Evolutionary conservation across 2,113 vertebrate species (phyloP), one percentile per base, ranked within the genome.

Genomic region (Lasiurus cinereus): DNA sequence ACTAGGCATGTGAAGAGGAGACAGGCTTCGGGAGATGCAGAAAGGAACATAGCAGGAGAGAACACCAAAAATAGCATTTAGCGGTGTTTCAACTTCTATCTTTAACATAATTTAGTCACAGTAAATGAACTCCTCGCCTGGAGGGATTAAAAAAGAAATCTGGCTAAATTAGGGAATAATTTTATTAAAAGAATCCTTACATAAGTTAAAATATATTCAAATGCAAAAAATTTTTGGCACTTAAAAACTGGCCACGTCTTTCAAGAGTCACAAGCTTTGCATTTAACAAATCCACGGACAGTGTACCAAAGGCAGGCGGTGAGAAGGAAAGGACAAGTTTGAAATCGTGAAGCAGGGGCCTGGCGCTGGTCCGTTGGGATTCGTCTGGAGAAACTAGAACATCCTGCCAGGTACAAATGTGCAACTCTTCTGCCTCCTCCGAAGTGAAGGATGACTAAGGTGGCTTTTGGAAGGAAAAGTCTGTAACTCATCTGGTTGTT

Each of bases 161-260:
- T 88, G 82, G 73, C 89, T 96, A 94, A 94, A 93, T 91, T 83
- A 95, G 92, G 91, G 64, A 90, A 97, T 69, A 95, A 31, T 94
- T 86, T 94, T 78, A 96, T 96, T 92, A 95, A 94, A 94, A 89
- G 82, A 88, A 85, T 93, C 78, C 67, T 96, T 94, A 93, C 95
- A 83, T 90, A 94, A 93, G 69, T 94, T 92, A 95, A 96, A 97
- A 88, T 95, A 59, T 69, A 96, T 91, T 96, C 77, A 92, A 95
- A 96, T 93, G 74, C 12, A 70, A 96, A 96, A 96, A 90, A 78
- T 88, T 29, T 29, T 84, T 95, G 78, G 74, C 85, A 94, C 74
- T 92, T 85, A 94, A 85, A 97, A 93, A 43, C 69, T 94, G 69
- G 89, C 39, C 77, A 89, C 52, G 54, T 96, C 77, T 88, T 91